These are phyloP conservation scores for Bhutanitis thaidina DNA, from an alignment of 2,888 invertebrate species.

Conservation along the genomic window DNA sequence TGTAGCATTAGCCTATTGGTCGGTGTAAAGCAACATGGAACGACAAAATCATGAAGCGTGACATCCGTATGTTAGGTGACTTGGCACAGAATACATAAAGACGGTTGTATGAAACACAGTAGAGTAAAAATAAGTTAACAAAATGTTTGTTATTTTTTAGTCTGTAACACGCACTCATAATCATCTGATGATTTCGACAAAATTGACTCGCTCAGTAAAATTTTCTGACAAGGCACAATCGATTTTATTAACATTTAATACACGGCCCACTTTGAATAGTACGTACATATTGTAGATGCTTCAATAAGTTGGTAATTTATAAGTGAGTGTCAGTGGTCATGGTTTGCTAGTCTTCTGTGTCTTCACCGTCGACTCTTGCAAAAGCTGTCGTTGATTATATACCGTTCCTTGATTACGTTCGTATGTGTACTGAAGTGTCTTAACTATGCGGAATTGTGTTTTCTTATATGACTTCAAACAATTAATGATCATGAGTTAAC, in stretches of 20 bases:
- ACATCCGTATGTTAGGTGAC: conserved; percentile 39
- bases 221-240: not conserved
- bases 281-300: conserved; percentile 24
- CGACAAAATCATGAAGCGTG: conserved; percentile 54
- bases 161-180: conserved; percentile 26
- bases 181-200: conserved; percentile 18
- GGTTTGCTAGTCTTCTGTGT: conserved; percentile 53
- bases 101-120: conserved; percentile 18
- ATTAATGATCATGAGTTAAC: not conserved
- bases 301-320: conserved; percentile 33
- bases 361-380: conserved; percentile 60
- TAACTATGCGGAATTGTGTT: conserved; percentile 36
- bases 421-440: conserved; percentile 65
- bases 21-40: conserved; percentile 30
- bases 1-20: conserved; percentile 31
- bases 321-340: conserved; percentile 62
- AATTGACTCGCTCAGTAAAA: not conserved
- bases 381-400: conserved; percentile 63
- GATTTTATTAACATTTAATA: conserved; percentile 5
- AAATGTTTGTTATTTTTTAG: conserved; percentile 25
- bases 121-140: conserved; percentile 14
- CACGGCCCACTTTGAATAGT: conserved; percentile 16
- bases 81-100: conserved; percentile 25
- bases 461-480: conserved; percentile 2
- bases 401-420: conserved; percentile 52